Evolutionary conservation across 2,113 vertebrate species (phyloP).

Genomic region (Trichomycterus rosablanca): DNA sequence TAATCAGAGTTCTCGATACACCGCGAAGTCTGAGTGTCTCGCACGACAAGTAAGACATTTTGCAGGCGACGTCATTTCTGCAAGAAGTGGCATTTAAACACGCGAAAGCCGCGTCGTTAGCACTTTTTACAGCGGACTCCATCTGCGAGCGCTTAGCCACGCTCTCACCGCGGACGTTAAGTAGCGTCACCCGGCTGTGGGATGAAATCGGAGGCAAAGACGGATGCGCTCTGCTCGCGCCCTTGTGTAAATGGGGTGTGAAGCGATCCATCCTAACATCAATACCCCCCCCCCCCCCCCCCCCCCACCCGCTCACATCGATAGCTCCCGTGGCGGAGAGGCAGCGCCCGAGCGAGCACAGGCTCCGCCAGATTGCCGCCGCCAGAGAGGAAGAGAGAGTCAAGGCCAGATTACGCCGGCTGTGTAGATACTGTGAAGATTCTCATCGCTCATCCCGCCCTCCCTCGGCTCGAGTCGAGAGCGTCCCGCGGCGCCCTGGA

Average conservation of each 20-base stretch:
- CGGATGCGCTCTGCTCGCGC: background rate
- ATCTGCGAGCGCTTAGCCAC: background rate
- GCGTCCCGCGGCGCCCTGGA: conserved; percentile 54
- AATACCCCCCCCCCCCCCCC: conserved; percentile 7
- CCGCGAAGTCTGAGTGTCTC: background rate
- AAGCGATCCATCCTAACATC: conserved; percentile 20
- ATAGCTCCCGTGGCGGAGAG: conserved; percentile 14
- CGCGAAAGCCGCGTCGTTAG: conserved; percentile 8
- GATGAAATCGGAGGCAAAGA: background rate
- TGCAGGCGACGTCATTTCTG: no score
- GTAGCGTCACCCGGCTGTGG: background rate
- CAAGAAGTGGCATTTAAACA: conserved; percentile 30
- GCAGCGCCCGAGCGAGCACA: background rate
- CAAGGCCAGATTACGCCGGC: conserved; percentile 56
- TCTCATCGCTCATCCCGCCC: conserved; percentile 63
- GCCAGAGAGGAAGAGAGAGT: conserved; percentile 6
- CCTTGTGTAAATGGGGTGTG: conserved; percentile 14
- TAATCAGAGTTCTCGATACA: conserved; percentile 17
- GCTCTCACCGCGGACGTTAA: background rate
- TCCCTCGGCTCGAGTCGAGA: conserved; percentile 67
- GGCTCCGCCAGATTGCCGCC: background rate
- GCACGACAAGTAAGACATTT: background rate
- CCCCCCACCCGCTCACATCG: conserved; percentile 10
- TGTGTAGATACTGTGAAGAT: conserved; percentile 49
- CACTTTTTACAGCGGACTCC: background rate